Percentiles rank a stretch among this genome's conserved stretches.
These are phyloP conservation scores for Ochlodes sylvanus DNA, from an alignment of 2,888 invertebrate genomes.

Conservation along the genomic window DNA sequence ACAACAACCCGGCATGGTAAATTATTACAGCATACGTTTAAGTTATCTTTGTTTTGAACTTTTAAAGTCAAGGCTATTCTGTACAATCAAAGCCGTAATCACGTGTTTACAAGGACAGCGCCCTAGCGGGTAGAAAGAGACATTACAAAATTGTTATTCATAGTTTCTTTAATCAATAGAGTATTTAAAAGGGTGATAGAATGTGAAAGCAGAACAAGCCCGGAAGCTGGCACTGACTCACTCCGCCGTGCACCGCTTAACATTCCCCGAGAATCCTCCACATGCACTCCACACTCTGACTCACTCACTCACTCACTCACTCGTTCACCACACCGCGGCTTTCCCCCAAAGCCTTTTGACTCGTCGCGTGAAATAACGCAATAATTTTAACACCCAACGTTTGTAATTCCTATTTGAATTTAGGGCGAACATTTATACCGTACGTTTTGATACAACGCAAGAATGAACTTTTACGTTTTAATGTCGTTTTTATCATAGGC, in stretches of 20 bases:
- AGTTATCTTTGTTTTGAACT: too few relatives aligned
- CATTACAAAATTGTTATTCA: too few relatives aligned
- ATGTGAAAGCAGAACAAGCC: neutral
- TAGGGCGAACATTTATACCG: neutral
- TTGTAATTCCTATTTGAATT: neutral
- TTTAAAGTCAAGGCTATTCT: too few relatives aligned
- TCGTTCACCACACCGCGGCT: constrained; percentile 17
- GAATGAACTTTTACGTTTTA: neutral
- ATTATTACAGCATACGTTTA: too few relatives aligned
- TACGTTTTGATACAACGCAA: too few relatives aligned
- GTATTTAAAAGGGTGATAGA: constrained; percentile 9
- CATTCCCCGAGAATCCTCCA: constrained; percentile 27
- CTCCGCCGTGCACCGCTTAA: constrained; percentile 20
- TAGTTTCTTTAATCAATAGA: too few relatives aligned
- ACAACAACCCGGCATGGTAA: too few relatives aligned
- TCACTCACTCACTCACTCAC: constrained; percentile 20
- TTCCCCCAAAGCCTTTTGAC: constrained; percentile 39
- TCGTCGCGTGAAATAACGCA: constrained; percentile 28
- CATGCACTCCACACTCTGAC: constrained; percentile 30
- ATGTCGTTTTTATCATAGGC: too few relatives aligned
- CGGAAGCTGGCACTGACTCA: constrained; percentile 23
- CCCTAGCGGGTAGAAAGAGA: too few relatives aligned
- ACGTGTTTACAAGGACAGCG: too few relatives aligned
- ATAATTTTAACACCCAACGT: neutral
- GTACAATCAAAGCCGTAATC: too few relatives aligned